Evolutionary conservation across 2,888 invertebrate genomes (phyloP).

Genomic region (Xestia xanthographa): DNA sequence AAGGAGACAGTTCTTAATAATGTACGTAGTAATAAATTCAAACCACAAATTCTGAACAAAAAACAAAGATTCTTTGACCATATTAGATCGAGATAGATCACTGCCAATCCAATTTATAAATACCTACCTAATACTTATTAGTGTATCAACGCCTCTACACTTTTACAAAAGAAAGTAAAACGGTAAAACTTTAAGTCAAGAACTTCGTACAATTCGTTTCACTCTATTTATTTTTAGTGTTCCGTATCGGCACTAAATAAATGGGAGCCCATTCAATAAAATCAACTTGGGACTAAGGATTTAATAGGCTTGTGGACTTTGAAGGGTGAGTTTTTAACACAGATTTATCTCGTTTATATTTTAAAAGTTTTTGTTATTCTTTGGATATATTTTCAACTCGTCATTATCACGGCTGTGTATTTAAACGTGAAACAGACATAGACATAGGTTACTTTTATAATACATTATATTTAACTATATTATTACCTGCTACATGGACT

Average conservation of each 20-base stretch:
- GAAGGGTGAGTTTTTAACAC: slow-evolving; percentile 1
- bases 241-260: slow-evolving; percentile 22
- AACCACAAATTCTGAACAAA: background rate
- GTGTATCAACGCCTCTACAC: slow-evolving; percentile 12
- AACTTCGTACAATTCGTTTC: slow-evolving; percentile 34
- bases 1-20: background rate
- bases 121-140: background rate
- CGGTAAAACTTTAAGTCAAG: slow-evolving; percentile 21
- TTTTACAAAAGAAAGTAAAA: slow-evolving; percentile 11
- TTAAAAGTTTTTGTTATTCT: background rate
- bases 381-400: background rate
- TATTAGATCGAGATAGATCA: background rate
- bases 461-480: no score
- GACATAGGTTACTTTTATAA: no score
- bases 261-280: slow-evolving; percentile 28
- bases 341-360: background rate
- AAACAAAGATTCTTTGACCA: background rate
- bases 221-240: slow-evolving; percentile 38
- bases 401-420: background rate
- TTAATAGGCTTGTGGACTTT: slow-evolving; percentile 19
- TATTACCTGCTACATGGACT: no score
- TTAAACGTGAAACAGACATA: no score
- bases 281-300: slow-evolving; percentile 23
- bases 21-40: background rate
- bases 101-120: background rate